These are phyloP conservation scores for Eulemur macaco DNA, from an alignment of 2,113 vertebrate species.

Conservation along the genomic window DNA sequence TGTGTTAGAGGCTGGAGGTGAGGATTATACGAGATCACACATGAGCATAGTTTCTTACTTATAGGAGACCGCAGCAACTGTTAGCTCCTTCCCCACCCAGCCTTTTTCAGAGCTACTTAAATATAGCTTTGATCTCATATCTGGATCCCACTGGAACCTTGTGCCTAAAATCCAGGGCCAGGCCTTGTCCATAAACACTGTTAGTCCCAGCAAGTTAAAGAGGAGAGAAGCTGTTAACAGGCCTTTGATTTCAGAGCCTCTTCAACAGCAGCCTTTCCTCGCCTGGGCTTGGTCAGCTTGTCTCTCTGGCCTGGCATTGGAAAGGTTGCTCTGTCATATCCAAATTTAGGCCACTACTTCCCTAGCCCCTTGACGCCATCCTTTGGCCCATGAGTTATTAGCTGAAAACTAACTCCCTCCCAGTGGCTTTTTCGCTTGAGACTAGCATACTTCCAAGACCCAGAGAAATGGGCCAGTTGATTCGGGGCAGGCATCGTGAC, in stretches of 20 bases:
- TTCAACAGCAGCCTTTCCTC: not conserved
- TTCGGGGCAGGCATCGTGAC: not conserved
- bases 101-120: not conserved
- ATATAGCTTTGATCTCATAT: not conserved
- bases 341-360: not conserved
- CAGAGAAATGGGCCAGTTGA: not conserved
- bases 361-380: too few species aligned
- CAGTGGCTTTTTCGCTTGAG: not conserved
- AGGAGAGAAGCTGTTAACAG: not conserved
- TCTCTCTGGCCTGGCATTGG: not conserved
- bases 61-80: not conserved
- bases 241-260: not conserved
- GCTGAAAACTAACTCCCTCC: not conserved
- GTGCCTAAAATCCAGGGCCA: not conserved
- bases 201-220: not conserved
- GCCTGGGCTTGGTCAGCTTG: rapidly evolving
- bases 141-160: not conserved
- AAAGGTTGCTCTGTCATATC: not conserved
- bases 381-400: not conserved
- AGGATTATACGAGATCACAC: not conserved
- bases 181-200: not conserved
- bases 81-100: not conserved
- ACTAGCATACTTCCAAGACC: not conserved
- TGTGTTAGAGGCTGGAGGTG: not conserved
- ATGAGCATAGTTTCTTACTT: not conserved